Base-by-base conservation (phyloP, 2,797 vertebrate species). In the Parambassis ranga region DNA sequence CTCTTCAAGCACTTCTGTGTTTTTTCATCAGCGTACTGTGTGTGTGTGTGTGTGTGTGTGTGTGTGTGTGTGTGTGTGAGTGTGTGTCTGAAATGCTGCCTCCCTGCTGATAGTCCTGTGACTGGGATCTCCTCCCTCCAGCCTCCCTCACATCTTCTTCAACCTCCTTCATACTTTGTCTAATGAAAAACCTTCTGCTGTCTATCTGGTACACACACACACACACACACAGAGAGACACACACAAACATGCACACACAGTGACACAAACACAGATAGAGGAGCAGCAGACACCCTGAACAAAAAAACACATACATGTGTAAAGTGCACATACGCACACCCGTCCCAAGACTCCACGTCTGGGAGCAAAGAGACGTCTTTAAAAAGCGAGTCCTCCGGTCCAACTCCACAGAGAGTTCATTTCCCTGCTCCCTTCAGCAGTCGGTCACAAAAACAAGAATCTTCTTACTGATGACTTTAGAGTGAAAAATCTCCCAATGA, bases 51-150 rank as follows among this genome's bases (percentile, higher is more conserved):
- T 53, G 33, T 51, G 31, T 39, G 38, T 67, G 31, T 53, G 22
- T 30, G 51, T 38, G 42, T 48, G 24, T 49, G 33, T 33, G 4
- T 57, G 43, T 60, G 56, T 43, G 38, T 53, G 53, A 4, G n/a
- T 28, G 14, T 19, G 19, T 19, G 51, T 55, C 49, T 3, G 46
- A 77, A 46, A 49, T 59, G 63, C 47, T 67, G 74, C 44, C 23
- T 77, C 69, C 74, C 80, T 84, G 77, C 82, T 87, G 86, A 88
- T 62, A 74, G 86, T 88, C 82, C 82, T 87, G 84, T 86, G 85
- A 88, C 79, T 64, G 28, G 23, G 53, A 49, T 71, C 63, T 66
- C 65, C 63, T 75, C 64, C 65, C 63, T 58, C 59, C 20, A 78
- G 73, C 70, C 79, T 74, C 59, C 78, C 57, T 49, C 35, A 6